Base-by-base conservation (phyloP, 2,888 invertebrate genomes). In the Tenodera sinensis region DNA sequence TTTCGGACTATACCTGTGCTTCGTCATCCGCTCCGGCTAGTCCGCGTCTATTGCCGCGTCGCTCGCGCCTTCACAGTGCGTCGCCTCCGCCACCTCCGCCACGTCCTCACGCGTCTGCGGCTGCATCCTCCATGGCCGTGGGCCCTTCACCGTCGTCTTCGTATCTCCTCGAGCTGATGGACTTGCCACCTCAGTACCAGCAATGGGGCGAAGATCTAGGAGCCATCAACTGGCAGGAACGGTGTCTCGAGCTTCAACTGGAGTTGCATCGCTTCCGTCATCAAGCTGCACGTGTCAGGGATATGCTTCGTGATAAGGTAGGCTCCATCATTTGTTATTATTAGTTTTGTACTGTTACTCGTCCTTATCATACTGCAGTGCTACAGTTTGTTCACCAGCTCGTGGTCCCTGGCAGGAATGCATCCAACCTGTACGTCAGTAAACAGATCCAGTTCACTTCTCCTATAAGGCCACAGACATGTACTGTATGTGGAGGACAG, bases 231-330 rank as follows among this genome's bases (percentile, higher is more conserved):
- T 98, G 98, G 98, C 97, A 98, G 94, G 97, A 98, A 93, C 95
- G 97, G 89, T 98, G 98, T 92, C 93, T 97, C 92, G 97, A 97
- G 93, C 93, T 98, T 91, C 98, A 98, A 93, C 93, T 97, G 92
- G 98, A 98, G 93, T 93, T 98, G 91, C 97, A 98, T 92, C 95
- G 97, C 91, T 98, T 97, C 92, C 95, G 97, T 92, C 96, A 97
- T 92, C 98, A 98, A 94, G 97, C 98, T 2, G 97, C 97, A 90
- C 95, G 97, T 92, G 97, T 98, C 88, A 95, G 98, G 87, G 97
- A 98, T 92, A 97, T 98, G 96, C 96, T 98, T 90, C 95, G 97
- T 92, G 97, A 98, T 94, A 98, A 98, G 97, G 98, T 98, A 91
- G 91, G 91, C 54, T 20, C 34, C 4, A 34, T 42, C 8, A 4